A percentile compares a stretch with the other conserved stretches of the same genome.
Evolutionary conservation across 1,140 invertebrate genomes (phyloP).

Genomic region (Drosophila prosaltans): DNA sequence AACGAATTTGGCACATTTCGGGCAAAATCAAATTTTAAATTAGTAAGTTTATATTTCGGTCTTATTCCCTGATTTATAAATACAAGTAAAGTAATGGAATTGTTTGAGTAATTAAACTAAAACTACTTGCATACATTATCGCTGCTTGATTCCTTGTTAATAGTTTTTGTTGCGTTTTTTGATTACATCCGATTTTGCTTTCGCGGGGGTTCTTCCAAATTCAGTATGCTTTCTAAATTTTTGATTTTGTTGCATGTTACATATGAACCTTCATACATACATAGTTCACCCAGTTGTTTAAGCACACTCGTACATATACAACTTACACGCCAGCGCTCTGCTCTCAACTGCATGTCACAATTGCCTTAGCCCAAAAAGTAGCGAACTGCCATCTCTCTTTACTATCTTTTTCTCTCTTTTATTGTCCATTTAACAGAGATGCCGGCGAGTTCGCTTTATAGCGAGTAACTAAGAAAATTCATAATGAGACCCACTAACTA

Average conservation of each 20-base stretch:
- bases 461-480: background rate
- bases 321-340: slow-evolving; percentile 16
- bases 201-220: background rate
- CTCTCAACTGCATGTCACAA: slow-evolving; percentile 41
- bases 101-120: background rate
- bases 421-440: slow-evolving; percentile 27
- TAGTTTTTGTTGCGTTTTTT: slow-evolving; percentile 13
- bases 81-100: background rate
- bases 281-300: background rate
- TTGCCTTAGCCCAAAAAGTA: slow-evolving; percentile 13
- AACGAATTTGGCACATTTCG: too few relatives aligned
- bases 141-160: background rate
- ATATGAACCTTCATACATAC: too few relatives aligned
- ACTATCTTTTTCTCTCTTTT: slow-evolving; percentile 11
- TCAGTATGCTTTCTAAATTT: background rate
- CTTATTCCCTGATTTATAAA: too few relatives aligned
- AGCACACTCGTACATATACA: background rate
- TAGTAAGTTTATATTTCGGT: too few relatives aligned
- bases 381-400: background rate
- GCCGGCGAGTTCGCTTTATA: background rate
- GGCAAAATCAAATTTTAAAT: too few relatives aligned
- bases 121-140: slow-evolving; percentile 5
- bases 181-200: background rate
- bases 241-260: slow-evolving; percentile 20
- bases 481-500: background rate